These are phyloP conservation scores for Gryllus bimaculatus DNA, from an alignment of 1,140 invertebrate species.

Conservation along the genomic window DNA sequence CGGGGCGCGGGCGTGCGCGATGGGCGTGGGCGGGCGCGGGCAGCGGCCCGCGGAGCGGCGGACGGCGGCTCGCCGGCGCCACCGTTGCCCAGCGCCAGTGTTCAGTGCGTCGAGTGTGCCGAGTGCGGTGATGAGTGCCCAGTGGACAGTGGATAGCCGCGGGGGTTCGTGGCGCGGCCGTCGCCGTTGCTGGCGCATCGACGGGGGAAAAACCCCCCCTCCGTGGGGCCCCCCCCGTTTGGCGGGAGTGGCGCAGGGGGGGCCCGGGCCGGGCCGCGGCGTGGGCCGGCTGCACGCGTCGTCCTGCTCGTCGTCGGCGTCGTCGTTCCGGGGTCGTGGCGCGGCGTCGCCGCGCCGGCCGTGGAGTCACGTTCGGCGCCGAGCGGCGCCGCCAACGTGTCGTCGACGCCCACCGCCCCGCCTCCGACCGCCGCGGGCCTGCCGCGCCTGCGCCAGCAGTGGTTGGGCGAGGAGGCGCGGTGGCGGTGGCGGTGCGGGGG, in stretches of 20 bases:
- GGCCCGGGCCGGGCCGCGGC: constrained; percentile 31
- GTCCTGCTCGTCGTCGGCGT: constrained; percentile 8
- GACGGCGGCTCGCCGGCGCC: neutral
- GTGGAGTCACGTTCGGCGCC: constrained; percentile 45
- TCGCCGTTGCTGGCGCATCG: constrained; percentile 34
- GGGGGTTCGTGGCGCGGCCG: constrained; percentile 17
- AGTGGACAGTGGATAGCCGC: neutral
- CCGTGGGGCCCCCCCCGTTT: too few relatives aligned
- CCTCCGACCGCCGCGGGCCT: constrained; percentile 41
- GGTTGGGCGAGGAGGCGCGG: constrained; percentile 6
- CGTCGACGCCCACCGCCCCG: constrained; percentile 38
- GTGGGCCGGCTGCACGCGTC: constrained; percentile 32
- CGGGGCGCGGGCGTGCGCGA: neutral
- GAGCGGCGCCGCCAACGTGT: constrained; percentile 44
- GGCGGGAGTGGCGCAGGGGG: constrained; percentile 37
- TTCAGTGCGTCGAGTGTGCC: neutral
- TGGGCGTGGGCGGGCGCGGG: neutral
- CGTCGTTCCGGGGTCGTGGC: constrained; percentile 9
- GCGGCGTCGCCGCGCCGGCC: constrained; percentile 11
- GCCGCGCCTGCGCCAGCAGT: constrained; percentile 34
- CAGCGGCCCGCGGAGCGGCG: neutral
- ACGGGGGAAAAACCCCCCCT: constrained; percentile 38
- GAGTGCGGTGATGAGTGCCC: constrained; percentile 10
- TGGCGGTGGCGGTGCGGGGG: neutral
- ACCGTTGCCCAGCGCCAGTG: neutral